phyloP scores from a whole-genome alignment of 2,797 vertebrate genomes.

The Stomatorhinus walkeri region DNA sequence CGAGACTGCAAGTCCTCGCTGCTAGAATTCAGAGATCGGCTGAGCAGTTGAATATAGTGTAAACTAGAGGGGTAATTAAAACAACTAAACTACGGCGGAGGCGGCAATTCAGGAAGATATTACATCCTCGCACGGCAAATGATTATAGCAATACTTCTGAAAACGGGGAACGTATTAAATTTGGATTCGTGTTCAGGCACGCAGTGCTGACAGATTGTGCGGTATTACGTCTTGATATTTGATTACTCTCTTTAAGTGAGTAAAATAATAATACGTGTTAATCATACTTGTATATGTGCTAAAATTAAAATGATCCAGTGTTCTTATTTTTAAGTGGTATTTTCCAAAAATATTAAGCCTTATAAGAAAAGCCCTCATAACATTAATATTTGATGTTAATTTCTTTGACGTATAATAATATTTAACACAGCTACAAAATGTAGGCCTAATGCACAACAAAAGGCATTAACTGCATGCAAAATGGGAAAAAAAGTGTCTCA shows the following conservation, averaged over 20 bases:
- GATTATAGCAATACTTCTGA: neutral
- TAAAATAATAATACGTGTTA: neutral
- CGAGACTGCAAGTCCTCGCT: constrained; percentile 6
- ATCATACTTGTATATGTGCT: neutral
- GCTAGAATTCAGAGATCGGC: constrained; percentile 1
- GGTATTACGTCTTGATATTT: neutral
- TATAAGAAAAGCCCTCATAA: neutral
- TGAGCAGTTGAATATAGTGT: neutral
- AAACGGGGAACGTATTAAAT: neutral
- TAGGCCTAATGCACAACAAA: neutral
- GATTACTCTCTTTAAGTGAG: neutral
- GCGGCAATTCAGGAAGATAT: neutral
- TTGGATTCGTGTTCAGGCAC: constrained; percentile 5
- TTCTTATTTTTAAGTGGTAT: neutral
- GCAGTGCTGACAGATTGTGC: neutral
- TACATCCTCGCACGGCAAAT: constrained; percentile 5
- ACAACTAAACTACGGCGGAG: constrained; percentile 3
- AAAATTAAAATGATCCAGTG: neutral
- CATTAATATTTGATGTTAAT: neutral
- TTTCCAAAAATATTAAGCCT: neutral
- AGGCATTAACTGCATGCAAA: neutral
- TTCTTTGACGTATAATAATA: neutral
- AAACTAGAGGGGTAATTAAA: constrained; percentile 20
- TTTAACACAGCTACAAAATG: neutral
- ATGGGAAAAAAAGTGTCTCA: neutral